Evolutionary conservation across 1,140 invertebrate genomes (phyloP).

Genomic region (Diuraphis noxia): DNA sequence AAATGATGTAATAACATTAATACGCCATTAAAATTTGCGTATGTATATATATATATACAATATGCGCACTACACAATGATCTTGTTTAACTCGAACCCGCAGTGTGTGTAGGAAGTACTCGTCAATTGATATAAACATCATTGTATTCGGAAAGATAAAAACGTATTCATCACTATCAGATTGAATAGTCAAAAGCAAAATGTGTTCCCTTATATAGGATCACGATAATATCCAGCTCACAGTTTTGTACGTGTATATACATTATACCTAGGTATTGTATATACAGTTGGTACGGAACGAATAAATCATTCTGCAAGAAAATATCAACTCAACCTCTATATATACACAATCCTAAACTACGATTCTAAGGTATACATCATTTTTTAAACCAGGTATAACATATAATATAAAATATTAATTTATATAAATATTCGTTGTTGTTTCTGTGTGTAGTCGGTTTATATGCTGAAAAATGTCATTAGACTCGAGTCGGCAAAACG

Average conservation of each 20-base stretch:
- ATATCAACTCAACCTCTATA: background rate
- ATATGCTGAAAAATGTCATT: background rate
- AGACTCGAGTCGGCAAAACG: background rate
- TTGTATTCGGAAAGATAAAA: conserved; percentile 15
- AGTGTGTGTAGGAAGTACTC: conserved; percentile 24
- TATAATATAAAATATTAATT: background rate
- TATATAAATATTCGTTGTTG: too few relatives aligned
- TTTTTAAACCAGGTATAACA: background rate
- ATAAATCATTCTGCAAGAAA: background rate
- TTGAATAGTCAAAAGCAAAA: background rate
- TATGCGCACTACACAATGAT: background rate
- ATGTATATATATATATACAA: background rate
- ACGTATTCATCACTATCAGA: background rate
- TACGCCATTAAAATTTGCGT: background rate
- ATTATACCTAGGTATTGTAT: background rate
- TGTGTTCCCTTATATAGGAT: background rate
- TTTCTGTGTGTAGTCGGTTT: background rate
- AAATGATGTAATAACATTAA: background rate
- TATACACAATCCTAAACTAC: background rate
- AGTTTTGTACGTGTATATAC: background rate
- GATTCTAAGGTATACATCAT: background rate
- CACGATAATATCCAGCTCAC: background rate
- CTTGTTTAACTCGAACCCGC: conserved; percentile 4
- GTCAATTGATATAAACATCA: conserved; percentile 24
- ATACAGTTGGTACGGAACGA: background rate